A percentile compares a stretch with the other conserved stretches of the same genome.
phyloP scores from a whole-genome alignment of 2,797 vertebrate species.

The Schizopygopsis malacanthus region DNA sequence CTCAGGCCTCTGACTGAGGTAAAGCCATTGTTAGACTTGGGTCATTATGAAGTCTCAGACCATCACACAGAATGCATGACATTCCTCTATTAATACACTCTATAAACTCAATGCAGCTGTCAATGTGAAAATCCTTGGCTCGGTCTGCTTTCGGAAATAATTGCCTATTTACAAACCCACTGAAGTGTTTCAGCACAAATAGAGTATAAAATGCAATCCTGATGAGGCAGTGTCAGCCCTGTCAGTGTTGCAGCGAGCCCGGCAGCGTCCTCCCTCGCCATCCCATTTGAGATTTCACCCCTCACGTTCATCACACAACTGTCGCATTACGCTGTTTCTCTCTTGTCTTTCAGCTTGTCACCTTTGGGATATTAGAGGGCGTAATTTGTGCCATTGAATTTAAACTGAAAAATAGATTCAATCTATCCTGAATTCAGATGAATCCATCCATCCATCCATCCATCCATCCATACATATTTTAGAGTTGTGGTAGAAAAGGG shows the following conservation, averaged over 20 bases:
- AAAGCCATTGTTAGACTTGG: constrained; percentile 5
- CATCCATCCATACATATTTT: too few species aligned
- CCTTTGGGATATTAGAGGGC: constrained; percentile 23
- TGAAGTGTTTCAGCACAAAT: constrained; percentile 64
- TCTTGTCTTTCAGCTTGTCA: constrained; percentile 33
- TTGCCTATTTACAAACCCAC: constrained; percentile 64
- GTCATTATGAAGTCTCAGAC: constrained; percentile 40
- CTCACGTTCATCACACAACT: constrained; percentile 4
- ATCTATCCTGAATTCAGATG: not conserved
- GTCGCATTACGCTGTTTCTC: constrained; percentile 31
- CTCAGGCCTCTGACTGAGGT: constrained; percentile 24
- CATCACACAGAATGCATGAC: constrained; percentile 39
- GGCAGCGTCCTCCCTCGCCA: constrained; percentile 31
- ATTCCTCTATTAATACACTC: constrained; percentile 49
- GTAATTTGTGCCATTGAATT: constrained; percentile 31
- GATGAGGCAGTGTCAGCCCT: constrained; percentile 58
- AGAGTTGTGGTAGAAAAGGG: too few species aligned
- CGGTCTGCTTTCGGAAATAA: constrained; percentile 62
- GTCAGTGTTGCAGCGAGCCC: constrained; percentile 49
- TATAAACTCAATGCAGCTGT: constrained; percentile 60
- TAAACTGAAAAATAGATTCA: constrained; percentile 29
- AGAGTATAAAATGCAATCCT: constrained; percentile 60
- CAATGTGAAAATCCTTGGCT: constrained; percentile 59
- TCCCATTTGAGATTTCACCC: constrained; percentile 38
- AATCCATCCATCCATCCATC: too few species aligned